Evolutionary conservation across 2,113 vertebrate species (phyloP).

Genomic region (Poecile atricapillus): DNA sequence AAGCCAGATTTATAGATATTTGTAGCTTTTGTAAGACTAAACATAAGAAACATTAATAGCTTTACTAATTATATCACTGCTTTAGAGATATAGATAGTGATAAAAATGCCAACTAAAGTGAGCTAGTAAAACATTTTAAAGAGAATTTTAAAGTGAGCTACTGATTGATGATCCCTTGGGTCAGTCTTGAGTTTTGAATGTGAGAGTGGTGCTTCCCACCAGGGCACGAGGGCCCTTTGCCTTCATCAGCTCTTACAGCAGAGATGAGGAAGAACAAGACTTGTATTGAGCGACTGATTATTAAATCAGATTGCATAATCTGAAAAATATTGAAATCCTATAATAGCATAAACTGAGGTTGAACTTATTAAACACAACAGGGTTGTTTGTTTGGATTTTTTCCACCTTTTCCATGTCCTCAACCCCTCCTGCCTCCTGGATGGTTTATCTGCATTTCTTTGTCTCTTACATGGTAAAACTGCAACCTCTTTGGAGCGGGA

Average conservation of each 20-base stretch:
- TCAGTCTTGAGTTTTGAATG: conserved; percentile 35
- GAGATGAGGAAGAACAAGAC: background rate
- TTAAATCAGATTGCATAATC: conserved; percentile 28
- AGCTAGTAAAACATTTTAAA: conserved; percentile 72
- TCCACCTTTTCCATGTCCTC: background rate
- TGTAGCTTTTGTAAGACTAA: conserved; percentile 66
- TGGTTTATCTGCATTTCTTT: background rate
- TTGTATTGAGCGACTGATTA: background rate
- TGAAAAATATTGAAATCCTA: conserved; percentile 26
- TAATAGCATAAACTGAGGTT: background rate
- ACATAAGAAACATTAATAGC: conserved; percentile 75
- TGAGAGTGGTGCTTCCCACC: background rate
- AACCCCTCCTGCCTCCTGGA: background rate
- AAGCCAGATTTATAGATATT: conserved; percentile 72
- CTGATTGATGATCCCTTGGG: conserved; percentile 64
- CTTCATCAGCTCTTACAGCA: background rate
- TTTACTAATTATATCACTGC: conserved; percentile 76
- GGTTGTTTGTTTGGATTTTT: background rate
- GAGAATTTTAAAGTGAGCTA: conserved; percentile 71
- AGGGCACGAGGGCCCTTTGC: background rate
- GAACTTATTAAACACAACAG: background rate
- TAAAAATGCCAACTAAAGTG: conserved; percentile 74
- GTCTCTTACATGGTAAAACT: background rate
- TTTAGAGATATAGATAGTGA: conserved; percentile 70
- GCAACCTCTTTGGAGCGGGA: background rate